Evolutionary conservation across 2,113 vertebrate genomes (phyloP).

Genomic region (Coptodon bakossiorum): DNA sequence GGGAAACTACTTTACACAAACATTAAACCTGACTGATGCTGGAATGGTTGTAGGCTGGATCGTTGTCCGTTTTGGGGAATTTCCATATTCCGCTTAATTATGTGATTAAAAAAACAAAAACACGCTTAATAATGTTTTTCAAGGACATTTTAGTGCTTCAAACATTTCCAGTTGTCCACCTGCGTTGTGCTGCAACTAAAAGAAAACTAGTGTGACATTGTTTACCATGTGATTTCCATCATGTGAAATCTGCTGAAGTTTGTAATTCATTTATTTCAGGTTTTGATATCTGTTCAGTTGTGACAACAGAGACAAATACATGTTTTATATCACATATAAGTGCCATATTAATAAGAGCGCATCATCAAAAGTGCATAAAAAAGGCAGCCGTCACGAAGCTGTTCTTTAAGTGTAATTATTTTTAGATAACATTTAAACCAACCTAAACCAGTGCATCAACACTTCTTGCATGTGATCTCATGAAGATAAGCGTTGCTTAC

Average conservation of each 20-base stretch:
- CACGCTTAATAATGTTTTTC: not conserved
- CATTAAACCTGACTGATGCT: slow-evolving; percentile 35
- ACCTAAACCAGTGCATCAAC: not conserved
- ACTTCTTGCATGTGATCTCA: not conserved
- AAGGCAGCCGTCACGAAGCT: accelerated
- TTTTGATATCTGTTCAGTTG: not conserved
- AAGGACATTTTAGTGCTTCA: not conserved
- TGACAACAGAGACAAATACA: not conserved
- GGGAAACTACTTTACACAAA: slow-evolving; percentile 30
- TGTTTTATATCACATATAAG: not conserved
- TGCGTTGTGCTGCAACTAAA: not conserved
- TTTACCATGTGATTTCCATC: not conserved
- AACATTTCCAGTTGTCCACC: not conserved
- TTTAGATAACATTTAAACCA: not conserved
- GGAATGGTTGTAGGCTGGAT: not conserved
- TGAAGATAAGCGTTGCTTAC: not conserved
- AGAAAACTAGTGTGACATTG: not conserved
- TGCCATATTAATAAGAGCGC: not conserved
- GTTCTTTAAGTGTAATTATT: not conserved
- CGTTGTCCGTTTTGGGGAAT: not conserved
- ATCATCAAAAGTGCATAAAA: not conserved
- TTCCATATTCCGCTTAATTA: slow-evolving; percentile 21
- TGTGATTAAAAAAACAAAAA: not conserved
- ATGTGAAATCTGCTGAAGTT: not conserved
- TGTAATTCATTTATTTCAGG: not conserved